Conservation (phyloP, 2,797 vertebrate genomes). For the Oreortyx pictus region DNA sequence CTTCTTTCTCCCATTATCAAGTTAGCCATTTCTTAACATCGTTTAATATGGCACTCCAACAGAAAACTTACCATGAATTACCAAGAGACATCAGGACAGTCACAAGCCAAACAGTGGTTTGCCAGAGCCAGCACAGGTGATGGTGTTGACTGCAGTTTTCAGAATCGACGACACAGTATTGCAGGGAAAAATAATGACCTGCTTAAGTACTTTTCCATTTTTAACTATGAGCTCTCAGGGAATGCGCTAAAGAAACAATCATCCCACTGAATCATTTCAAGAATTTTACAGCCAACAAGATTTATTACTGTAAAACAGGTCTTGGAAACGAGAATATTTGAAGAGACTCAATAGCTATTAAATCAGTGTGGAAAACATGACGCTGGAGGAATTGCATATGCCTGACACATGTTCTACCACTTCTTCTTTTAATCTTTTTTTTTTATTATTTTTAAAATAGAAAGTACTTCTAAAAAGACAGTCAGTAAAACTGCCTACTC, state of each 20-base stretch:
- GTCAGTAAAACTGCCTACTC: background rate
- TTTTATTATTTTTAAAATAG: background rate
- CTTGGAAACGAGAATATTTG: constrained; percentile 49
- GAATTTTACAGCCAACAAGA: constrained; percentile 59
- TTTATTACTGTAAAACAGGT: constrained; percentile 53
- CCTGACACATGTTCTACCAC: constrained; percentile 37
- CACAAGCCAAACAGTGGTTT: background rate
- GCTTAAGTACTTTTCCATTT: constrained; percentile 46
- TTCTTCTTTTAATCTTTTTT: background rate
- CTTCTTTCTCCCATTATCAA: background rate
- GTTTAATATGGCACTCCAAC: background rate
- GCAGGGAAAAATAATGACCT: background rate
- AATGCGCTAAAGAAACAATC: constrained; percentile 39
- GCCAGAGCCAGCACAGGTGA: fast-evolving
- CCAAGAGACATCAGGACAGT: background rate
- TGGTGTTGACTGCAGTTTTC: background rate
- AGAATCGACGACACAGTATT: background rate
- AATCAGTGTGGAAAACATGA: constrained; percentile 67
- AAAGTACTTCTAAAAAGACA: constrained; percentile 4
- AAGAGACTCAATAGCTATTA: constrained; percentile 63
- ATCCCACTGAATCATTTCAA: constrained; percentile 54
- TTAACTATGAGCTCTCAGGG: background rate
- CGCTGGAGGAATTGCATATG: constrained; percentile 59
- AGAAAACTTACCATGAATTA: background rate
- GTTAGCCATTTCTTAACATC: background rate